Percentiles rank a stretch among this genome's conserved stretches.
phyloP scores from a whole-genome alignment of 2,797 vertebrate species.

The Octomys mimax region DNA sequence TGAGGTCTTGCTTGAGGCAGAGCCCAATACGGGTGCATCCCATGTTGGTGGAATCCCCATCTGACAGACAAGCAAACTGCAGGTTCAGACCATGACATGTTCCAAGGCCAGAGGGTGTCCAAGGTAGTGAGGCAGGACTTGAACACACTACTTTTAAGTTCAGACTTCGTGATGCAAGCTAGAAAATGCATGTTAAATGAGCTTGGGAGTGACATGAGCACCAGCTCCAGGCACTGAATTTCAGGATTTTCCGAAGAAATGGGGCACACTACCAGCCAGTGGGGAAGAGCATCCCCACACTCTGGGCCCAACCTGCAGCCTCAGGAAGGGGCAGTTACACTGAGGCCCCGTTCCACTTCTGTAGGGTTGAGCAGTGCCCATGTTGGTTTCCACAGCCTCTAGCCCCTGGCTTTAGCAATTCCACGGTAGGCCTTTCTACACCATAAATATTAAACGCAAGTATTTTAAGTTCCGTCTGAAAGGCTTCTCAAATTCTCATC shows the following conservation, averaged over 20 bases:
- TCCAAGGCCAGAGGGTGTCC: not conserved
- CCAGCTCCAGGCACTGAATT: not conserved
- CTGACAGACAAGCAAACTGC: not conserved
- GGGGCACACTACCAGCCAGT: not conserved
- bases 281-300: not conserved
- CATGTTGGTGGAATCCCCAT: accelerated
- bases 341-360: not conserved
- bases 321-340: not conserved
- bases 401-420: constrained; percentile 46
- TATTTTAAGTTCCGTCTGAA: constrained; percentile 84
- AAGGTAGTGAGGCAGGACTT: not conserved
- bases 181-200: not conserved
- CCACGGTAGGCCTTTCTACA: constrained; percentile 80
- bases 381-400: constrained; percentile 32
- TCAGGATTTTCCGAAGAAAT: not conserved
- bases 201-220: accelerated
- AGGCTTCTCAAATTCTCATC: constrained; percentile 79
- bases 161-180: not conserved
- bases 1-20: not conserved
- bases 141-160: not conserved
- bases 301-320: not conserved
- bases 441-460: constrained; percentile 87
- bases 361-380: constrained; percentile 57
- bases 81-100: not conserved
- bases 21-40: accelerated